These are phyloP conservation scores for Scolopax mira DNA, from an alignment of 2,113 vertebrate species.

Conservation along the genomic window DNA sequence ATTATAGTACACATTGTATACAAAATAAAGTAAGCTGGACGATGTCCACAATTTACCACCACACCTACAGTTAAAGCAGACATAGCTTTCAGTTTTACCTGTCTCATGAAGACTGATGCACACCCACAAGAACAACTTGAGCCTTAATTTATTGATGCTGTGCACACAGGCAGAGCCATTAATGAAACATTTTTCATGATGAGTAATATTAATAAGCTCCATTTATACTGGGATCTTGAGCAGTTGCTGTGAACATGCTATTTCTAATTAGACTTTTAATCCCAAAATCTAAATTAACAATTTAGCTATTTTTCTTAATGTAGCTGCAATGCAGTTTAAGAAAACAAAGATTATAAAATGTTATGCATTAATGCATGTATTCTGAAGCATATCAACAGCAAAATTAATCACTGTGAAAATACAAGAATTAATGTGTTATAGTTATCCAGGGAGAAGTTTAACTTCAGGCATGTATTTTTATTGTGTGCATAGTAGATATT, in stretches of 20 bases:
- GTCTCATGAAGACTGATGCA: background rate
- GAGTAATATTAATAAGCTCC: background rate
- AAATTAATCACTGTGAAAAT: slow-evolving; percentile 25
- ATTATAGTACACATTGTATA: background rate
- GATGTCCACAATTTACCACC: background rate
- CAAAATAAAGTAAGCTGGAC: background rate
- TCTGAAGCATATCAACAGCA: background rate
- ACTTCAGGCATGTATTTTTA: background rate
- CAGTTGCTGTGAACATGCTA: background rate
- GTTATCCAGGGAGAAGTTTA: background rate
- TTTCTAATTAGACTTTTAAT: background rate
- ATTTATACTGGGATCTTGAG: background rate
- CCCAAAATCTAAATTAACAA: background rate
- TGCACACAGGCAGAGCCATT: background rate
- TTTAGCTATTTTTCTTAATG: slow-evolving; percentile 25
- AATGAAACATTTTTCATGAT: background rate
- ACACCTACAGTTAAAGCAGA: background rate
- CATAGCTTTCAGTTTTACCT: background rate
- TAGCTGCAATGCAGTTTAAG: background rate
- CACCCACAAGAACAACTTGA: background rate
- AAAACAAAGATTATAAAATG: background rate
- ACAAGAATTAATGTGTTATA: background rate
- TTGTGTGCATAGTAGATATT: background rate
- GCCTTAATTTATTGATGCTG: background rate
- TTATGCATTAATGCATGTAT: background rate